Base-by-base conservation (phyloP, 1,140 invertebrate genomes). In the Tenebrio molitor region DNA sequence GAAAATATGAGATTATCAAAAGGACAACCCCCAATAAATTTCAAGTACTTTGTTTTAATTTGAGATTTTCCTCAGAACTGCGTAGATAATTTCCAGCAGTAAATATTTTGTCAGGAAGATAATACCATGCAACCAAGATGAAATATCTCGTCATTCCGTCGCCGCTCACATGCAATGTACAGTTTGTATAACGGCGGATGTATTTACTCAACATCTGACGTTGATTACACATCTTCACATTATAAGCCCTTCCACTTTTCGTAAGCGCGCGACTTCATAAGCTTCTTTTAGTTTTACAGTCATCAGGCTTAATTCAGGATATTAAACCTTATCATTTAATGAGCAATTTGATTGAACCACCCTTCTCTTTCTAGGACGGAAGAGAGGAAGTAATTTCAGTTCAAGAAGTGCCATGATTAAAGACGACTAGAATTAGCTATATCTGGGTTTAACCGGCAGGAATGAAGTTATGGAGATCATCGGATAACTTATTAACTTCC, bases 301-400 rank as follows among this genome's bases (percentile, higher is more conserved):
- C 65, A 73, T 77, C 76, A 77, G 12, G 72, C 76, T 78, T 76
- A 76, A 76, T 78, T 78, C 72, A 67, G 72, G 76, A 72, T 76
- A 78, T 78, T 76, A 76, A 76, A 74, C 74, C 76, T 76, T 76
- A 78, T 78, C 76, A 78, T 72, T 76, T 78, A 78, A 78, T 76
- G 76, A 76, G 75, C 70, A 74, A 76, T 78, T 74, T 73, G 76
- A 76, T 77, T 76, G 70, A 71, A 64, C 71, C 39, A 36, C 46
- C 67, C 44, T 41, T 67, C 44, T 44, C 58, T 34, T 29, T 72
- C 53, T 66, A 53, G 46, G 62, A 68, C 42, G 70, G 68, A 71
- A 33, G 68, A 71, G 58, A 71, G 73, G 69, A 74, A 74, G 69
- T 74, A 74, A 74, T 74, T 74, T 39, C 63, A 71, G 62, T 53